Evolutionary conservation across 2,888 invertebrate species (phyloP).

Genomic region (Colostygia pectinataria): DNA sequence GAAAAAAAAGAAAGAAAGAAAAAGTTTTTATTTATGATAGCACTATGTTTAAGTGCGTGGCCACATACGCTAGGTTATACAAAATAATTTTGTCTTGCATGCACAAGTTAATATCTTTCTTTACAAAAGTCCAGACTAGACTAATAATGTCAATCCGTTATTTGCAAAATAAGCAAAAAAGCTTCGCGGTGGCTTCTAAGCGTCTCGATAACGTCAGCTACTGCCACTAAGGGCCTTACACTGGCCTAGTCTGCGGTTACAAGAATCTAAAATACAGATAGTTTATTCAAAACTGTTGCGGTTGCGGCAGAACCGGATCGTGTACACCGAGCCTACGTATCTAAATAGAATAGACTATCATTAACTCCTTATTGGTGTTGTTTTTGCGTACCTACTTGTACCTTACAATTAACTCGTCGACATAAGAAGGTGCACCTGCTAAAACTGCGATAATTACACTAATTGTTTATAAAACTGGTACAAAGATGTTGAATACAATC

Average conservation of each 20-base stretch:
- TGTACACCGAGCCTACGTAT: constrained; percentile 2
- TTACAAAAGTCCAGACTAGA: background rate
- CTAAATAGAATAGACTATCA: constrained; percentile 50
- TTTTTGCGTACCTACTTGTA: constrained; percentile 66
- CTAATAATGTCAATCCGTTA: too few relatives aligned
- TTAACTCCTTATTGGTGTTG: constrained; percentile 56
- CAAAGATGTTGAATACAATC: constrained; percentile 26
- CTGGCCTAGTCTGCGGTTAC: background rate
- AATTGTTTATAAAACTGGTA: constrained; percentile 60
- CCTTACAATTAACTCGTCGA: constrained; percentile 61
- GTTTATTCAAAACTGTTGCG: constrained; percentile 12
- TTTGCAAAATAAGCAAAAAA: background rate
- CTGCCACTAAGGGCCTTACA: background rate
- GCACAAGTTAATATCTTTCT: too few relatives aligned
- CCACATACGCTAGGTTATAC: too few relatives aligned
- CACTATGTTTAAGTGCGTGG: too few relatives aligned
- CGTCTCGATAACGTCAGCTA: background rate
- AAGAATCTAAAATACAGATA: background rate
- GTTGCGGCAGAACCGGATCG: constrained; percentile 12
- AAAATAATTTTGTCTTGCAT: too few relatives aligned
- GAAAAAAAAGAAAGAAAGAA: too few relatives aligned
- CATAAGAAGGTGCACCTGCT: constrained; percentile 73
- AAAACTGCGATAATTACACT: constrained; percentile 64
- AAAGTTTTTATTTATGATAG: too few relatives aligned
- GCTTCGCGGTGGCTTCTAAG: background rate